Evolutionary conservation across 2,888 invertebrate species (phyloP).

Genomic region (Bellardia bayeri): DNA sequence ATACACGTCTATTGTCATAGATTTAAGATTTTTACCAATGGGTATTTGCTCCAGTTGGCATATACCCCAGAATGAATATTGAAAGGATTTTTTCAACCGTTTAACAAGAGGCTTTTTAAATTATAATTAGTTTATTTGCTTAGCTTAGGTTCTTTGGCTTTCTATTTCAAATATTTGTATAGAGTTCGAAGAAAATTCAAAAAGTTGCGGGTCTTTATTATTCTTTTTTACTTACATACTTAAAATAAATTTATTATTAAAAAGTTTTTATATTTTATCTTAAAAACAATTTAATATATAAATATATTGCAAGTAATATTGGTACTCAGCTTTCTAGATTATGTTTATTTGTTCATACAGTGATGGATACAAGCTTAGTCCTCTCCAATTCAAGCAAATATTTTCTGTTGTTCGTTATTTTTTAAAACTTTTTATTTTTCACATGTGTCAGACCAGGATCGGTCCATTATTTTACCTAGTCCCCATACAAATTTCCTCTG

Average conservation of each 20-base stretch:
- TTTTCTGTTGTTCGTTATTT: no score
- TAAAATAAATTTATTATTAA: neutral
- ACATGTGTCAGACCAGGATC: no score
- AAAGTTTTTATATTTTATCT: neutral
- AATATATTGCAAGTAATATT: no score
- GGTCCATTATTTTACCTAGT: no score
- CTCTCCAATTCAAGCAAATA: no score
- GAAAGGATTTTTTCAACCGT: slow-evolving; percentile 7
- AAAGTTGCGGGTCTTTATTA: neutral
- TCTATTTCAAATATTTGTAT: neutral
- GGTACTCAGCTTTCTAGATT: no score
- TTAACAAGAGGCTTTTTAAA: slow-evolving; percentile 2
- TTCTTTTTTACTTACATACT: no score
- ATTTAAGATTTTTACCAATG: neutral
- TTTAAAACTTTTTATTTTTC: no score
- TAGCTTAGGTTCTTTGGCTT: slow-evolving; percentile 8
- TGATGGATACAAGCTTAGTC: no score
- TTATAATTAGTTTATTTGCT: slow-evolving; percentile 10
- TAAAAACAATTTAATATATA: neutral
- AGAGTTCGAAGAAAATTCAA: neutral
- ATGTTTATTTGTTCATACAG: no score
- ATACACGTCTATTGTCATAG: neutral
- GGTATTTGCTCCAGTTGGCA: neutral
- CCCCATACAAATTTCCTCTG: no score
- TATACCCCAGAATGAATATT: slow-evolving; percentile 8